Base-by-base conservation (phyloP, 2,888 invertebrate species). In the Heteromurus nitidus region DNA sequence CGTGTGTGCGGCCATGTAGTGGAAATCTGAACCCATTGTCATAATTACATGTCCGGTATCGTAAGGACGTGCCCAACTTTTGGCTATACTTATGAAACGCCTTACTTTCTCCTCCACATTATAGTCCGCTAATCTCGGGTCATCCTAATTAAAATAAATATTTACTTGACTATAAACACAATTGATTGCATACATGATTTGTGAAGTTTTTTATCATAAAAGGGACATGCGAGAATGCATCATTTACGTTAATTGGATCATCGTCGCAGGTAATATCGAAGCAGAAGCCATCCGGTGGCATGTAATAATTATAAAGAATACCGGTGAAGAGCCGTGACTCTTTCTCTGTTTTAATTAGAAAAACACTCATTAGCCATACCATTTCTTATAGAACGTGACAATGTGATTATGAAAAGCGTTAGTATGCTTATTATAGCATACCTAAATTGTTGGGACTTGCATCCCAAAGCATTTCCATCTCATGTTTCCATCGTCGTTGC, bases 1-100 rank as follows among this genome's bases (percentile, higher is more conserved):
- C 22, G 89, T 88, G 55, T 90, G 88, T 1, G 92, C 92, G 86
- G 91, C 89, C 85, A 95, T 94, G 88, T 95, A 97, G 87, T 94
- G 93, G 89, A 98, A 98, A 90, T 98, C 97, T 86, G 95, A 94
- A 0, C 97, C 97, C 96, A 97, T 97, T 0, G 97, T 95, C 68
- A 97, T 90, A 86, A 96, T 91, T n/a, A 96, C 90, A 88, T 97
- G 94, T 84, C 93, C 92, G 0, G 95, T 93, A 26, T 87, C 83
- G 80, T 89, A 90, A 36, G 87, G 85, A 13, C 87, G 80, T 0
- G 90, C 89, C 90, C 86, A 85, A n/a, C 67, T 73, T 36, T 82
- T 36, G 0, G 84, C 76, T 11, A 67, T 53, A 53, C 73, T 58
- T 13, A 86, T 98, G 72, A 87, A 85, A 16, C 70, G 53, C 18